Evolutionary conservation across 2,797 vertebrate species (phyloP), one percentile per base, ranked within the genome.

Genomic region (Pygocentrus nattereri): DNA sequence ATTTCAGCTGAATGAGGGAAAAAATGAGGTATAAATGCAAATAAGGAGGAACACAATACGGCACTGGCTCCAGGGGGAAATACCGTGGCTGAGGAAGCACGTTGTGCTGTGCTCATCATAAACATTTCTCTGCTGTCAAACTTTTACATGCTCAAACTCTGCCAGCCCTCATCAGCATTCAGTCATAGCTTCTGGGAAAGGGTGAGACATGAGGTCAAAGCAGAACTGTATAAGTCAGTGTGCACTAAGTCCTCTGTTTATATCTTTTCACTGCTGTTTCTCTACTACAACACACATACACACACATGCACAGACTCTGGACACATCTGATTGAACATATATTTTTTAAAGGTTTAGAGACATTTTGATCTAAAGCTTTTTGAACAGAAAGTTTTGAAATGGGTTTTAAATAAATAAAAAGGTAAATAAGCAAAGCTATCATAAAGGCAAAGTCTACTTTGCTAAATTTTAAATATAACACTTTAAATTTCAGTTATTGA

Each of bases 21-120:
- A 49, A 69, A 69, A 69, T 49, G 67, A 69, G 67, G 52, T n/a
- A 74, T 23, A 74, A 72, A 74, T 74, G 71, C 71, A 58, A 74
- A 74, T 74, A 74, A n/a, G 27, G 52, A 56, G 52, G 71, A 58
- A 19, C 52, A 58, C 31, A 58, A n/a, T 58, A 23, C 30, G 1
- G 31, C 52, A 23, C 31, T n/a, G 6, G 52, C 71, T 74, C 71
- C 31, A n/a, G 52, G 67, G 67, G 67, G 67, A 69, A 47, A 69
- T 47, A 25, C 41, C n/a, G 15, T 16, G 41, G 64, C 34, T 44
- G 67, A 23, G 31, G 52, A 58, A 74, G 52, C 19, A 58, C 71
- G 13, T 49, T 69, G 67, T 69, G 67, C 67, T 69, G 41, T 47
- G 67, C 52, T 74, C 21, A 74, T 73, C 71, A 56, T 23, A 34